A percentile compares a stretch with the other conserved stretches of the same genome.
These are phyloP conservation scores for Blastobasis adustella DNA, from an alignment of 2,888 invertebrate genomes.

Conservation along the genomic window DNA sequence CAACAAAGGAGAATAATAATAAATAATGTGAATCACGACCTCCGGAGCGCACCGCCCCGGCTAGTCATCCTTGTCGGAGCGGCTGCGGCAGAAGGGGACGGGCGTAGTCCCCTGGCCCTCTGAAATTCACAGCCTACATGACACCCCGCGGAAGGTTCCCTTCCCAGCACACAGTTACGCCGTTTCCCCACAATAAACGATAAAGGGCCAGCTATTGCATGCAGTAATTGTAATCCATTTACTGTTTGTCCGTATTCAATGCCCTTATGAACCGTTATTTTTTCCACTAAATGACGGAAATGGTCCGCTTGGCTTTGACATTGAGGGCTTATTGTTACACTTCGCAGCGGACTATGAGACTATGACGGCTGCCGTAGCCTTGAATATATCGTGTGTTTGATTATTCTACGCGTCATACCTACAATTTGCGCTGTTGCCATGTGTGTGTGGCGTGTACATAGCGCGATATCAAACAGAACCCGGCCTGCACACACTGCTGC, in stretches of 20 bases:
- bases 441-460: slow-evolving; percentile 7
- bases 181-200: too few relatives aligned
- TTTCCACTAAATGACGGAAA: slow-evolving; percentile 6
- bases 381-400: slow-evolving; percentile 61
- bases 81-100: background rate
- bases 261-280: background rate
- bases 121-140: too few relatives aligned
- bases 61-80: background rate
- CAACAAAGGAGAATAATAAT: slow-evolving; percentile 23
- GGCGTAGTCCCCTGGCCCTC: background rate
- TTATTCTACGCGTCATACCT: slow-evolving; percentile 52
- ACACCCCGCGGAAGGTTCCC: too few relatives aligned
- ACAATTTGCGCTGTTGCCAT: slow-evolving; percentile 46
- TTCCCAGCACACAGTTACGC: too few relatives aligned
- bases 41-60: slow-evolving; percentile 7
- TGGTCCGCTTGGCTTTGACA: slow-evolving; percentile 33
- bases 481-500: too few relatives aligned
- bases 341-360: slow-evolving; percentile 45
- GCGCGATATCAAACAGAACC: too few relatives aligned
- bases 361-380: slow-evolving; percentile 57
- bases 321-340: slow-evolving; percentile 60
- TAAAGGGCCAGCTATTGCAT: too few relatives aligned
- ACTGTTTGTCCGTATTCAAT: too few relatives aligned
- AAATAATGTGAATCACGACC: slow-evolving; percentile 18
- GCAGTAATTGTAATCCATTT: too few relatives aligned